These are phyloP conservation scores for Sylvia borin DNA, from an alignment of 2,797 vertebrate species.

Conservation along the genomic window DNA sequence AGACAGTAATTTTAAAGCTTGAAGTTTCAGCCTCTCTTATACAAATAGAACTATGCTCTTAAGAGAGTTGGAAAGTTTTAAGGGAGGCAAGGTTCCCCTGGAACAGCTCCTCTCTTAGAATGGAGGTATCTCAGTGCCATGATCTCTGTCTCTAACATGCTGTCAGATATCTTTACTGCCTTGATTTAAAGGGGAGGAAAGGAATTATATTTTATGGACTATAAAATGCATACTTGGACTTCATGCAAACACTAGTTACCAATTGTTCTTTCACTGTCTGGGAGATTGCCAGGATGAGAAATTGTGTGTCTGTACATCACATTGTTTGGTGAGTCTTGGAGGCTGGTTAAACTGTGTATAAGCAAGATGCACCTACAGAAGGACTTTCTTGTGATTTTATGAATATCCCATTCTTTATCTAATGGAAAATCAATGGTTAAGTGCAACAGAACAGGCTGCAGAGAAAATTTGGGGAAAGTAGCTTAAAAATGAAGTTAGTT, in stretches of 20 bases:
- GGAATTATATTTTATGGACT: constrained; percentile 59
- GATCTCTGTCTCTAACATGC: not conserved
- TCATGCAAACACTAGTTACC: constrained; percentile 54
- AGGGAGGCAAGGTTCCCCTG: constrained; percentile 40
- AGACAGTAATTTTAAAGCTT: not conserved
- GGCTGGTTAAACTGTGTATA: not conserved
- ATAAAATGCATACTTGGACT: constrained; percentile 66
- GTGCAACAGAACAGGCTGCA: not conserved
- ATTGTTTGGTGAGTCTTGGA: constrained; percentile 1
- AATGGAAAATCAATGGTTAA: not conserved
- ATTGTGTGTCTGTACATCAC: constrained; percentile 22
- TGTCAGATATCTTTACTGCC: constrained; percentile 56
- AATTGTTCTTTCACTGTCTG: constrained; percentile 48
- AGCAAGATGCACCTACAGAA: not conserved
- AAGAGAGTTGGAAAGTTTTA: constrained; percentile 24
- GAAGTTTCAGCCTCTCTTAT: not conserved
- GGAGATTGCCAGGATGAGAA: constrained; percentile 37
- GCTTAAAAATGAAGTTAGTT: not conserved
- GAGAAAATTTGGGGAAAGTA: not conserved
- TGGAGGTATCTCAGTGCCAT: not conserved
- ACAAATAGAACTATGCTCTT: not conserved
- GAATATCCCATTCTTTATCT: not conserved
- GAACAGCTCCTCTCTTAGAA: not conserved
- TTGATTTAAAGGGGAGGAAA: constrained; percentile 53
- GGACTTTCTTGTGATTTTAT: not conserved